These are phyloP conservation scores for Myotis brandtii DNA, from an alignment of 2,113 vertebrate genomes.

Conservation along the genomic window DNA sequence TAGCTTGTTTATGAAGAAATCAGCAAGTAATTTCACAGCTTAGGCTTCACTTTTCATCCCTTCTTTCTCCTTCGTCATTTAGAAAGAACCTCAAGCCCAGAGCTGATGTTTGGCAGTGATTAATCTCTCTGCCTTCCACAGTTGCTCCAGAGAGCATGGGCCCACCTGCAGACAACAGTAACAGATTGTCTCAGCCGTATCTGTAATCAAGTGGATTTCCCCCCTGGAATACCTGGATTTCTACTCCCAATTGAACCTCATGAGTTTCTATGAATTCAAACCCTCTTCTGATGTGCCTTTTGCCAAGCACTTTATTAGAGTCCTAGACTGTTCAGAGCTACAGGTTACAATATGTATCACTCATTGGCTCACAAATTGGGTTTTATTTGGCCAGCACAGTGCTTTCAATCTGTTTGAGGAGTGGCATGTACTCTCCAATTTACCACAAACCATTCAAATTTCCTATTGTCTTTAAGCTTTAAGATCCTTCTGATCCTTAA, in stretches of 20 bases:
- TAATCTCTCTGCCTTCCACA: not conserved
- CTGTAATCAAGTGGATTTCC: not conserved
- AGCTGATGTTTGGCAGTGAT: not conserved
- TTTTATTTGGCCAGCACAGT: not conserved
- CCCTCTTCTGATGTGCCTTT: not conserved
- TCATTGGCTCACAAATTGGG: not conserved
- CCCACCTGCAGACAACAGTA: not conserved
- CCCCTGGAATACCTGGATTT: not conserved
- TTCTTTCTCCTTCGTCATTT: not conserved
- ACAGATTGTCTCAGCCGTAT: not conserved
- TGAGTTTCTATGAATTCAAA: not conserved
- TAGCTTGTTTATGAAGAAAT: not conserved
- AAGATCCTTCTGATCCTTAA: not conserved
- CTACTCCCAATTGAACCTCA: not conserved
- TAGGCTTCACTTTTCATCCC: not conserved
- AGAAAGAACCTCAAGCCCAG: not conserved
- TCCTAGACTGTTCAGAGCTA: not conserved
- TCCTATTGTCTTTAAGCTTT: not conserved
- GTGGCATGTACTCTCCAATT: not conserved
- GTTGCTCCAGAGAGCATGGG: not conserved
- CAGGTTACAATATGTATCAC: not conserved
- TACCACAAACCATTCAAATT: not conserved
- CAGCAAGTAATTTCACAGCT: not conserved
- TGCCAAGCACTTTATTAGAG: not conserved
- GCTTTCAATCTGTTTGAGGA: not conserved